Percentiles rank a stretch among this genome's conserved stretches.
Conservation (phyloP, 2,888 invertebrate species). For the Andrena trimmerana region DNA sequence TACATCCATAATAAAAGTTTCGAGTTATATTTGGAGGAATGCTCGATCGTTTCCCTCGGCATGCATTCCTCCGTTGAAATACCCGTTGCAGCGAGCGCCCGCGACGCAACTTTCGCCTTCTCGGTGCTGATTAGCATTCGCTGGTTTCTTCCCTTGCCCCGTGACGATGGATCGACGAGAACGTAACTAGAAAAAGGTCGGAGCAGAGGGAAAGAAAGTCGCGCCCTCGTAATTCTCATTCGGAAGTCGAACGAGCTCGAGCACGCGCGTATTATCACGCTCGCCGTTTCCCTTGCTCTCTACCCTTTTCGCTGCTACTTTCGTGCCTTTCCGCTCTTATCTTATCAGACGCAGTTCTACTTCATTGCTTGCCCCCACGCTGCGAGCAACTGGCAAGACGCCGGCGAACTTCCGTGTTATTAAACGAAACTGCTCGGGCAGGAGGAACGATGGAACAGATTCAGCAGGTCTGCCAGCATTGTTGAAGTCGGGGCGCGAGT, state of each 20-base stretch:
- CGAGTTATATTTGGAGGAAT: too few species aligned
- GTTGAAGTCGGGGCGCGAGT: conserved; percentile 11
- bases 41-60: too few species aligned
- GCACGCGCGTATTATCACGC: conserved; percentile 38
- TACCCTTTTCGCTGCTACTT: conserved; percentile 14
- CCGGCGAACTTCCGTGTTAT: conserved; percentile 42
- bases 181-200: neutral
- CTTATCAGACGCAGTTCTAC: conserved; percentile 46
- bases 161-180: neutral
- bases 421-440: conserved; percentile 43
- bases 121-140: neutral
- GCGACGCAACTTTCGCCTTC: neutral
- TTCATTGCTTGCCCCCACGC: conserved; percentile 36
- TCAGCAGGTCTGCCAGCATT: conserved; percentile 24
- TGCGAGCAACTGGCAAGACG: conserved; percentile 20
- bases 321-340: conserved; percentile 40
- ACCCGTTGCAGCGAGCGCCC: too few species aligned
- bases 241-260: conserved; percentile 22
- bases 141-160: neutral
- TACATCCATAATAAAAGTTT: too few species aligned
- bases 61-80: neutral
- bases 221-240: conserved; percentile 11
- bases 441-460: conserved; percentile 7
- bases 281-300: conserved; percentile 27
- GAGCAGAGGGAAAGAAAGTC: neutral